A percentile compares a stretch with the other conserved stretches of the same genome.
Evolutionary conservation across 2,888 invertebrate species (phyloP).

Genomic region (Julus scandinavius): DNA sequence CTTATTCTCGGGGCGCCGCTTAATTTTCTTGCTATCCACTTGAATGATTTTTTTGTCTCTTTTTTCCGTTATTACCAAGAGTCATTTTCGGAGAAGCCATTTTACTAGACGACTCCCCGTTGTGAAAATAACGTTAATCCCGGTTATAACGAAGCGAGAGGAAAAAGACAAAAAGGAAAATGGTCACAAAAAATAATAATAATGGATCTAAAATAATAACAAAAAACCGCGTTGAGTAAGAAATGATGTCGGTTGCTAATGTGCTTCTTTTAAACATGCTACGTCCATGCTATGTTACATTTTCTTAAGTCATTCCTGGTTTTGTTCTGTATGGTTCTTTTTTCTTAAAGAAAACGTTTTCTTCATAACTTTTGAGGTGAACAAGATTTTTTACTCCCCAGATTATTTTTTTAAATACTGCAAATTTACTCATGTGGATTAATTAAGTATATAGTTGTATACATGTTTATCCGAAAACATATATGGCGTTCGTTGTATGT

Average conservation of each 20-base stretch:
- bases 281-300: no score
- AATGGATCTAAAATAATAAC: background rate
- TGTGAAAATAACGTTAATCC: constrained; percentile 36
- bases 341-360: background rate
- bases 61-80: background rate
- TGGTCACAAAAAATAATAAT: background rate
- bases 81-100: background rate
- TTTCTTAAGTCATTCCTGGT: no score
- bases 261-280: background rate
- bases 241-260: background rate
- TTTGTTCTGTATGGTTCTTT: no score
- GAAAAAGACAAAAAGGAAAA: background rate
- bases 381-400: no score
- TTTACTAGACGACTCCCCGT: background rate
- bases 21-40: constrained; percentile 28
- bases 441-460: no score
- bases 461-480: no score
- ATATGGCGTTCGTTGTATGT: no score
- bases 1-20: background rate
- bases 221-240: background rate
- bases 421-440: no score
- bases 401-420: no score
- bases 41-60: background rate
- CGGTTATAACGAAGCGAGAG: constrained; percentile 39
- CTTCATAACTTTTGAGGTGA: background rate